Evolutionary conservation across 2,797 vertebrate genomes (phyloP).

Genomic region (Sebastiscus albofasciatus): DNA sequence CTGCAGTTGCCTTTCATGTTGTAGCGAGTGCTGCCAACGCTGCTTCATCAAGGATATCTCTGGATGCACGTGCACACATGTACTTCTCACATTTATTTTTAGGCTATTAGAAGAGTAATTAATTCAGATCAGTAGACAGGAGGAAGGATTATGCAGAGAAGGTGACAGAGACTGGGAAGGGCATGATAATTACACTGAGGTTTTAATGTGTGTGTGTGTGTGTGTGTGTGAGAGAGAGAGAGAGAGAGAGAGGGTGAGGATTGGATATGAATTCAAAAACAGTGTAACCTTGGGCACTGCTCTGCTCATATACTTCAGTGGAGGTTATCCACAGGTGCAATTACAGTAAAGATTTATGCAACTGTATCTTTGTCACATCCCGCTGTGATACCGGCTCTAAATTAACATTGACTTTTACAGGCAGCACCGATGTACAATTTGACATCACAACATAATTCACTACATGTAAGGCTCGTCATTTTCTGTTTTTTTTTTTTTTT

Average conservation of each 20-base stretch:
- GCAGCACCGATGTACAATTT: not conserved
- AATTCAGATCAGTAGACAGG: constrained; percentile 26
- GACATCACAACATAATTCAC: not conserved
- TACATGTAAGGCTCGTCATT: not conserved
- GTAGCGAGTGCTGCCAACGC: not conserved
- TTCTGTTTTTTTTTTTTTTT: not conserved
- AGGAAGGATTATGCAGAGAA: constrained; percentile 32
- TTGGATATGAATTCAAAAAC: not conserved
- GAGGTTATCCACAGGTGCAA: constrained; percentile 18
- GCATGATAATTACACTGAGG: constrained; percentile 24
- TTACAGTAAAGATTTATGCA: constrained; percentile 8
- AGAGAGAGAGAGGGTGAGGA: not conserved
- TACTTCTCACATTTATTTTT: constrained; percentile 20
- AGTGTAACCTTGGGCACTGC: not conserved
- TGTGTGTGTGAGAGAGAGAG: not conserved
- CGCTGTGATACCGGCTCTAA: constrained; percentile 3
- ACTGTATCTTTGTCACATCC: constrained; percentile 8
- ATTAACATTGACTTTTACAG: constrained; percentile 8
- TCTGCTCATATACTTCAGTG: constrained; percentile 4
- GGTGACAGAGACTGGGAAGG: constrained; percentile 4
- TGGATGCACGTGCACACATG: not conserved
- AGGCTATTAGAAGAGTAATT: constrained; percentile 23
- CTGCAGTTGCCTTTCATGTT: constrained; percentile 2
- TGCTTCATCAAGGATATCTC: constrained; percentile 4
- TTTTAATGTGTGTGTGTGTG: not conserved